Evolutionary conservation across 2,113 vertebrate species (phyloP).

Genomic region (Gasterosteus aculeatus): DNA sequence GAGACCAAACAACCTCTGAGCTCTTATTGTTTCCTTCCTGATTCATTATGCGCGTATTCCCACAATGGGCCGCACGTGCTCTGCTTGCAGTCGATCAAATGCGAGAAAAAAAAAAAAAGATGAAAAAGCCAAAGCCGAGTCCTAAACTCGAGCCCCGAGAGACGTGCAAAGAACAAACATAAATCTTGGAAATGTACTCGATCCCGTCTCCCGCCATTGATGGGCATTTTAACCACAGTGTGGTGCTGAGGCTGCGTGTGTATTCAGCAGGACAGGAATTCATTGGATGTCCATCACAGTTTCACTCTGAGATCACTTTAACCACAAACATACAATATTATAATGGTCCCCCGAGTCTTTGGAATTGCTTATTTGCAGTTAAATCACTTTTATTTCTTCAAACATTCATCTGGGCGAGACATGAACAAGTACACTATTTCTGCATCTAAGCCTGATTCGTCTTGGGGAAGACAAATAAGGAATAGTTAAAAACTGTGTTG

Average conservation of each 20-base stretch:
- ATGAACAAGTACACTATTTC: slow-evolving; percentile 12
- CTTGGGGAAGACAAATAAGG: slow-evolving; percentile 29
- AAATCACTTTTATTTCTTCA: slow-evolving; percentile 32
- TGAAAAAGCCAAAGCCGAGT: slow-evolving; percentile 17
- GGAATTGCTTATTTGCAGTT: slow-evolving; percentile 15
- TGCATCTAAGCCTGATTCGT: slow-evolving; percentile 23
- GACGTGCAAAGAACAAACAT: slow-evolving; percentile 42
- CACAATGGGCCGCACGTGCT: slow-evolving; percentile 29
- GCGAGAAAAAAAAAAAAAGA: neutral
- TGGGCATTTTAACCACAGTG: slow-evolving; percentile 26
- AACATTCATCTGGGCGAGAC: slow-evolving; percentile 7
- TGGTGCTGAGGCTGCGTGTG: neutral
- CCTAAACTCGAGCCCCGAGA: slow-evolving; percentile 43
- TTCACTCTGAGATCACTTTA: slow-evolving; percentile 16
- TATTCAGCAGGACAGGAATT: slow-evolving; percentile 18
- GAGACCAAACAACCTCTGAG: slow-evolving; percentile 44
- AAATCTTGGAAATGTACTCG: slow-evolving; percentile 56
- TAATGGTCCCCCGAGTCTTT: slow-evolving; percentile 11
- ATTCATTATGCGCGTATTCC: slow-evolving; percentile 55
- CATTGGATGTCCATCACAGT: neutral
- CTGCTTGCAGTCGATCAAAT: slow-evolving; percentile 20
- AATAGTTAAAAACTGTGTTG: slow-evolving; percentile 37
- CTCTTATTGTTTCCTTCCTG: slow-evolving; percentile 55
- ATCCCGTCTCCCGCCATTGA: slow-evolving; percentile 33
- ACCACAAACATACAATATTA: slow-evolving; percentile 23